Conservation (phyloP, 2,113 vertebrate species). For the Xyrauchen texanus region DNA sequence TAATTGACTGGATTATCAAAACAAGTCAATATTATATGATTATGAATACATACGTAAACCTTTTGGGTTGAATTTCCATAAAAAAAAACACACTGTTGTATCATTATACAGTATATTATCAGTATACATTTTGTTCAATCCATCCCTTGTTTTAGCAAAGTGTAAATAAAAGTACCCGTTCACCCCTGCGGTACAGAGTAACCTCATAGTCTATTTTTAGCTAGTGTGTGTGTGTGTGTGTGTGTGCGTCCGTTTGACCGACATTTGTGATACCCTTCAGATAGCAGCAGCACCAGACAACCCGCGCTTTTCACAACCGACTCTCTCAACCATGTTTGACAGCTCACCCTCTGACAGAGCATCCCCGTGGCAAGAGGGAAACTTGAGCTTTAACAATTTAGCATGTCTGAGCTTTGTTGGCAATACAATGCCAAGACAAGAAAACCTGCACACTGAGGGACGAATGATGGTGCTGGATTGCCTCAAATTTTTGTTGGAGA, state of each 20-base stretch:
- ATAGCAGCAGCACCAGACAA: slow-evolving; percentile 37
- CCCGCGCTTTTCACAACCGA: slow-evolving; percentile 26
- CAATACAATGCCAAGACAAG: slow-evolving; percentile 54
- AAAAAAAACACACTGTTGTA: too few relatives aligned
- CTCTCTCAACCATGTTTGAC: slow-evolving; percentile 50
- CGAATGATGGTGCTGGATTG: slow-evolving; percentile 45
- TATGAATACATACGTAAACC: too few relatives aligned
- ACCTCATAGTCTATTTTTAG: too few relatives aligned
- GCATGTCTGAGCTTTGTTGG: slow-evolving; percentile 55
- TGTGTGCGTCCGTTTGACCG: background rate
- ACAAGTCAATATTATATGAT: too few relatives aligned
- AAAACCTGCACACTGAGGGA: slow-evolving; percentile 1
- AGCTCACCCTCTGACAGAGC: slow-evolving; percentile 51
- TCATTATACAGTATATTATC: too few relatives aligned
- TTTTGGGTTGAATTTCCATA: too few relatives aligned
- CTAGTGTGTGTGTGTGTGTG: too few relatives aligned
- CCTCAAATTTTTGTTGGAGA: background rate
- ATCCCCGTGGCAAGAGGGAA: slow-evolving; percentile 43
- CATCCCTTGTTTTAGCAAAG: too few relatives aligned
- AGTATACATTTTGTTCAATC: too few relatives aligned
- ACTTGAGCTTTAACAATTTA: slow-evolving; percentile 51
- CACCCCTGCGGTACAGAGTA: too few relatives aligned
- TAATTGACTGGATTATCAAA: too few relatives aligned
- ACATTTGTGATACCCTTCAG: slow-evolving; percentile 33
- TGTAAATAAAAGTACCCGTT: too few relatives aligned